These are phyloP conservation scores for Pseudomugil tenellus DNA, from an alignment of 2,797 vertebrate species.

Conservation along the genomic window DNA sequence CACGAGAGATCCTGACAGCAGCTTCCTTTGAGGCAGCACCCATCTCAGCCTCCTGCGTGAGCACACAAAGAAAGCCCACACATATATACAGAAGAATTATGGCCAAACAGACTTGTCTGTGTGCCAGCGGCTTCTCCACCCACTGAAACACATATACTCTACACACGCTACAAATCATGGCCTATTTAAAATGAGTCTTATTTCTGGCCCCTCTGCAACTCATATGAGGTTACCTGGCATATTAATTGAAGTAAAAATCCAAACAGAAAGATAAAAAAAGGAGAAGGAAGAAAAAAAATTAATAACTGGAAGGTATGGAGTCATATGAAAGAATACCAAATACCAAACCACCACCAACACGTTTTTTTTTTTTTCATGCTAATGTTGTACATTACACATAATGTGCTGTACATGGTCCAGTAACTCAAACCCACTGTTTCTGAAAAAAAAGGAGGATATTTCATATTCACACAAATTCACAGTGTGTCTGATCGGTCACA, in stretches of 20 bases:
- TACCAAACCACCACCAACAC: neutral
- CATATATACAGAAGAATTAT: constrained; percentile 28
- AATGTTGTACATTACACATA: no score
- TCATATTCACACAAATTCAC: no score
- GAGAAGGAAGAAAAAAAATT: neutral
- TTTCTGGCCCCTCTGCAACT: constrained; percentile 17
- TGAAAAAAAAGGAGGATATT: neutral
- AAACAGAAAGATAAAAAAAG: constrained; percentile 14
- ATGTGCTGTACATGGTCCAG: constrained; percentile 1
- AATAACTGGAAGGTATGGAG: constrained; percentile 6
- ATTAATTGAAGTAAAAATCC: constrained; percentile 18
- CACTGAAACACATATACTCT: constrained; percentile 26
- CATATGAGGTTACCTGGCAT: constrained; percentile 25
- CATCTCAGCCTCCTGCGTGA: constrained; percentile 42
- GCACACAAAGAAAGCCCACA: constrained; percentile 43
- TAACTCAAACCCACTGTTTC: neutral
- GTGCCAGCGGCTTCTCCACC: constrained; percentile 42
- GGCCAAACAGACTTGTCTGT: constrained; percentile 18
- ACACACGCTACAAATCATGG: constrained; percentile 29
- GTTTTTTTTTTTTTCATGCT: no score
- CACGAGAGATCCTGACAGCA: constrained; percentile 67
- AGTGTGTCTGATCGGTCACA: no score
- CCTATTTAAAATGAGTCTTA: constrained; percentile 48
- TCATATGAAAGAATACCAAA: constrained; percentile 10
- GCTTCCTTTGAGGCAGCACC: constrained; percentile 65